These are phyloP conservation scores for Nycticebus coucang DNA, from an alignment of 2,113 vertebrate genomes.

Conservation along the genomic window DNA sequence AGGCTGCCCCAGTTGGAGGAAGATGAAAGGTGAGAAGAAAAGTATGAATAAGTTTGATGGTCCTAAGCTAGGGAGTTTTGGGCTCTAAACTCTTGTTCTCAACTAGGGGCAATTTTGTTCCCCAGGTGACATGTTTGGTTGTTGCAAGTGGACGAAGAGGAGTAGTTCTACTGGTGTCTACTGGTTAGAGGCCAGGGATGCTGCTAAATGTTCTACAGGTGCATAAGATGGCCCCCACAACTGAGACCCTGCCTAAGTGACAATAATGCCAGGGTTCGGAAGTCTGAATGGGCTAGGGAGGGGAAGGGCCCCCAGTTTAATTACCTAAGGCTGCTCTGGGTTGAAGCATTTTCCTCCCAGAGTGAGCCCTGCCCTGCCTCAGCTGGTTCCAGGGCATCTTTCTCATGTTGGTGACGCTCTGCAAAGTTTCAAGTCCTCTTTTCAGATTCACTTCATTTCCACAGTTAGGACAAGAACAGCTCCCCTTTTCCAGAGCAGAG, in stretches of 20 bases:
- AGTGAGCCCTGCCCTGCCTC: not conserved
- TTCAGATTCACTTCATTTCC: not conserved
- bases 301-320: not conserved
- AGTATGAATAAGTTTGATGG: rapidly evolving
- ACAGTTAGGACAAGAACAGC: too few species aligned
- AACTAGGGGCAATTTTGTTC: not conserved
- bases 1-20: not conserved
- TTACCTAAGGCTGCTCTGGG: not conserved
- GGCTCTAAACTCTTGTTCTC: not conserved
- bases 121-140: not conserved
- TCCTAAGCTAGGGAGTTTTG: not conserved
- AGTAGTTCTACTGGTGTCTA: not conserved
- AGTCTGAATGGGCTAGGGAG: not conserved
- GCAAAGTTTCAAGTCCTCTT: not conserved
- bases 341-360: not conserved
- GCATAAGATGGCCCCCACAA: rapidly evolving
- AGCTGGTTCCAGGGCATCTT: not conserved
- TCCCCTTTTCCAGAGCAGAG: not conserved
- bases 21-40: not conserved
- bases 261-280: not conserved
- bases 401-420: not conserved
- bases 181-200: not conserved
- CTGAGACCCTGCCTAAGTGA: not conserved
- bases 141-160: not conserved
- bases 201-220: not conserved